Evolutionary conservation across 2,113 vertebrate species (phyloP).

Genomic region (Etheostoma cragini): DNA sequence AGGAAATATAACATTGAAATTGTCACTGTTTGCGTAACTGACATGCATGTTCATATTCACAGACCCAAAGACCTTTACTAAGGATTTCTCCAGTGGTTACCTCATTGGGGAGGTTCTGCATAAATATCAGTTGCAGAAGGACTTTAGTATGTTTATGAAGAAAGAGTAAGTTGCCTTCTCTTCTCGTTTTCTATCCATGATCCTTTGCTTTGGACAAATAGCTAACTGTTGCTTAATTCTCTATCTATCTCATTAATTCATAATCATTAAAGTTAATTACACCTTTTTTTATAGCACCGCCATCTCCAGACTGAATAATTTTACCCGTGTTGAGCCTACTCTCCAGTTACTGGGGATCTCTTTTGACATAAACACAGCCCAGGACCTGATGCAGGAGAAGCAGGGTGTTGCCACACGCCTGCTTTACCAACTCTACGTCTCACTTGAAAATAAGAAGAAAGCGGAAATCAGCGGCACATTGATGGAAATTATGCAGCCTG

Average conservation of each 20-base stretch:
- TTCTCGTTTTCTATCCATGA: neutral
- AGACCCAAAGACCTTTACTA: conserved; percentile 89
- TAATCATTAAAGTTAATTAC: neutral
- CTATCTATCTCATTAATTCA: neutral
- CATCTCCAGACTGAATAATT: conserved; percentile 91
- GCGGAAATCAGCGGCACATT: conserved; percentile 79
- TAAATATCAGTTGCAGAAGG: conserved; percentile 91
- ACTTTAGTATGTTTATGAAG: conserved; percentile 91
- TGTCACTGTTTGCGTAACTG: neutral
- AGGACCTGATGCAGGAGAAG: conserved; percentile 89
- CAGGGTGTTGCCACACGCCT: conserved; percentile 88
- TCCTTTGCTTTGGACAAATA: neutral
- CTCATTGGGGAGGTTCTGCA: conserved; percentile 93
- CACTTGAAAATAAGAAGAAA: conserved; percentile 90
- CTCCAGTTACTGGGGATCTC: conserved; percentile 89
- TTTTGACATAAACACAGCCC: conserved; percentile 87
- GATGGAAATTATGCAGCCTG: conserved; percentile 84
- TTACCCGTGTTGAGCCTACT: conserved; percentile 90
- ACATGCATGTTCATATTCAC: conserved; percentile 34
- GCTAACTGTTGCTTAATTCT: neutral
- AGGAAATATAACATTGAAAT: neutral
- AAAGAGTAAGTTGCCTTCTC: conserved; percentile 86
- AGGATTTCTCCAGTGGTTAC: conserved; percentile 92
- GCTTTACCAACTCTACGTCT: conserved; percentile 90
- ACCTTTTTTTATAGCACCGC: conserved; percentile 78